Percentiles rank a stretch among this genome's conserved stretches.
phyloP scores from a whole-genome alignment of 2,113 vertebrate species.

The Pholis gunnellus region DNA sequence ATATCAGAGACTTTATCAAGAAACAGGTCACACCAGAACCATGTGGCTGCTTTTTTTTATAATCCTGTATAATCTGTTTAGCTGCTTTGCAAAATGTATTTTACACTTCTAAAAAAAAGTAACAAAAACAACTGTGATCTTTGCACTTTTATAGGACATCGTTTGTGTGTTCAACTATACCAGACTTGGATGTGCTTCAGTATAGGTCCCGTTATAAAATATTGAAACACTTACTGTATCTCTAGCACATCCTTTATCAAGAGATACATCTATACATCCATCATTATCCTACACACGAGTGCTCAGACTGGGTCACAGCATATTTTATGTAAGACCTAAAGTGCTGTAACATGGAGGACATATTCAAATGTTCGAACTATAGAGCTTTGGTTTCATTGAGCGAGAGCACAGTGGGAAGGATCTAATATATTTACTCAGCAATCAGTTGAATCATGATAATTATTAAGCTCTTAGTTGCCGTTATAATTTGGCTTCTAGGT shows the following conservation, averaged over 20 bases:
- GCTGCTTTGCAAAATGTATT: background rate
- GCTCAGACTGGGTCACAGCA: conserved; percentile 40
- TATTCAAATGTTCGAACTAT: conserved; percentile 22
- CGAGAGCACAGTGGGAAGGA: conserved; percentile 9
- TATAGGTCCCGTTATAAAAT: conserved; percentile 8
- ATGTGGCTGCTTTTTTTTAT: conserved; percentile 1
- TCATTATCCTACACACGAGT: conserved; percentile 56
- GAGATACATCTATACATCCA: conserved; percentile 44
- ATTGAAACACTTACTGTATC: conserved; percentile 15
- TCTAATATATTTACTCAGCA: conserved; percentile 47
- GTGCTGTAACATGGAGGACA: conserved; percentile 10
- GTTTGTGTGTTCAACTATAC: background rate
- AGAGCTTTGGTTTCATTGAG: conserved; percentile 37
- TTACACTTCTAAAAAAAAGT: background rate
- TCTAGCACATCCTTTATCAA: conserved; percentile 5
- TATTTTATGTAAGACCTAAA: conserved; percentile 63
- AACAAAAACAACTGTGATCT: background rate
- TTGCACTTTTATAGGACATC: background rate
- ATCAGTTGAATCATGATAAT: conserved; percentile 35
- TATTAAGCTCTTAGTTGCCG: conserved; percentile 59
- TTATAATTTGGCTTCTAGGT: conserved; percentile 38
- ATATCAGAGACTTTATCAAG: conserved; percentile 68
- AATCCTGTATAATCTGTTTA: background rate
- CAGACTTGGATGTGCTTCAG: background rate
- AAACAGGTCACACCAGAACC: conserved; percentile 61